phyloP scores from a whole-genome alignment of 2,797 vertebrate genomes.

The Vespertilio murinus region DNA sequence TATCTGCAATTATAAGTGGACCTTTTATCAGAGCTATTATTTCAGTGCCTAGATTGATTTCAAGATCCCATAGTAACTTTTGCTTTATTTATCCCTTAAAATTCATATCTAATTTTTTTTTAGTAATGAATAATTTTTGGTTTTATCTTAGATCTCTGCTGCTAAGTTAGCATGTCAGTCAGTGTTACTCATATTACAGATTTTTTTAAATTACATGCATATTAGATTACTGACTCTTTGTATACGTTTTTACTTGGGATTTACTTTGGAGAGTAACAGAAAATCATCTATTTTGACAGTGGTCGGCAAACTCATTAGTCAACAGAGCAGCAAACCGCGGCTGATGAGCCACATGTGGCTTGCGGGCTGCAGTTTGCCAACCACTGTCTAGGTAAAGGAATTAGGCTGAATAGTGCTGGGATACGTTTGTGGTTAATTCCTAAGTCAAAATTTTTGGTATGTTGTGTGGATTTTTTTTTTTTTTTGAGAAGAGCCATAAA shows the following conservation, averaged over 20 bases:
- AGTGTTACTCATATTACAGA: not conserved
- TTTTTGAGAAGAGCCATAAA: slow-evolving; percentile 32
- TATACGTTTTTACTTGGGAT: not conserved
- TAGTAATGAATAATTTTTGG: slow-evolving; percentile 15
- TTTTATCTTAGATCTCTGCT: slow-evolving; percentile 46
- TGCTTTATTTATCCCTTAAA: slow-evolving; percentile 40
- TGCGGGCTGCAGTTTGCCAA: too few relatives aligned
- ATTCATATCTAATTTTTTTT: not conserved
- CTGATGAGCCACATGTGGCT: too few relatives aligned
- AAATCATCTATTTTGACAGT: not conserved
- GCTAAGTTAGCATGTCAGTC: slow-evolving; percentile 18
- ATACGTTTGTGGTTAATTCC: slow-evolving; percentile 40
- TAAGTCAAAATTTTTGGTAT: slow-evolving; percentile 23
- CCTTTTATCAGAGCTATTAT: not conserved
- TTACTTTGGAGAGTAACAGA: slow-evolving; percentile 34
- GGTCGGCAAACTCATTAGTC: too few relatives aligned
- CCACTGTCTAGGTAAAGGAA: not conserved
- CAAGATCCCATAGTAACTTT: not conserved
- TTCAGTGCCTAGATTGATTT: slow-evolving; percentile 41
- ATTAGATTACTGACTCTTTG: slow-evolving; percentile 10
- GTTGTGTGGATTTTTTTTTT: slow-evolving; percentile 2
- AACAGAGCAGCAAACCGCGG: too few relatives aligned
- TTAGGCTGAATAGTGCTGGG: slow-evolving; percentile 35
- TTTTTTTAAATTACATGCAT: not conserved
- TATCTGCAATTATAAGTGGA: not conserved